Evolutionary conservation across 2,797 vertebrate species (phyloP), one percentile per base, ranked within the genome.

Genomic region (Danio albolineatus): DNA sequence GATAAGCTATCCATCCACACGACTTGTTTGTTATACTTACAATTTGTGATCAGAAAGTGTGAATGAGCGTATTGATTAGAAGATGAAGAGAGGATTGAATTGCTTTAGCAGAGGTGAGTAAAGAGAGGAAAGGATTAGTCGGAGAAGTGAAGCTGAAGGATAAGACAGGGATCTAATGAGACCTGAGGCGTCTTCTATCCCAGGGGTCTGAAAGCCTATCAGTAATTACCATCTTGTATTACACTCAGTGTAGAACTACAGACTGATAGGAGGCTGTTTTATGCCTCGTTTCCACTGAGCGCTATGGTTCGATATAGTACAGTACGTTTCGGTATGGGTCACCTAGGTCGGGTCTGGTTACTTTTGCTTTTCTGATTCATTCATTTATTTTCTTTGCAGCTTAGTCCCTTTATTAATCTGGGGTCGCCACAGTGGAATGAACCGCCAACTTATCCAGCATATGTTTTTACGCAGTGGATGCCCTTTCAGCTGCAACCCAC

Each of bases 191-290:
- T 81, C 70, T 82, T 66, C 84, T 82, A 71, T 83, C 76, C 71
- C 83, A 81, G 21, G 64, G 51, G 71, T 48, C 51, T 38, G 53
- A 36, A 16, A 54, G 73, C n/a, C 65, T 85, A 80, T 76, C 67
- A 21, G 77, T 81, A 84, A 87, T 83, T 86, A 75, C 79, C 78
- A 82, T 81, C 79, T 85, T 54, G n/a, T 76, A 73, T 78, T 72
- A 65, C 73, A 16, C 76, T 70, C 16, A 53, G 72, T 56, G 2
- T 38, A 69, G 65, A 69, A n/a, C 28, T 51, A n/a, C 21, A 67
- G 28, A 28, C 28, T 28, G 28, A 28, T 28, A 28, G 17, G 0
- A 2, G 44, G 28, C 13, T 10, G n/a, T 61, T 10, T 38, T 10
- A 51, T 10, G 28, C 12, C 28, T 28, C 28, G 28, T 28, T 28